Base-by-base conservation (phyloP, 2,888 invertebrate species). In the Zygogramma bicolorata region DNA sequence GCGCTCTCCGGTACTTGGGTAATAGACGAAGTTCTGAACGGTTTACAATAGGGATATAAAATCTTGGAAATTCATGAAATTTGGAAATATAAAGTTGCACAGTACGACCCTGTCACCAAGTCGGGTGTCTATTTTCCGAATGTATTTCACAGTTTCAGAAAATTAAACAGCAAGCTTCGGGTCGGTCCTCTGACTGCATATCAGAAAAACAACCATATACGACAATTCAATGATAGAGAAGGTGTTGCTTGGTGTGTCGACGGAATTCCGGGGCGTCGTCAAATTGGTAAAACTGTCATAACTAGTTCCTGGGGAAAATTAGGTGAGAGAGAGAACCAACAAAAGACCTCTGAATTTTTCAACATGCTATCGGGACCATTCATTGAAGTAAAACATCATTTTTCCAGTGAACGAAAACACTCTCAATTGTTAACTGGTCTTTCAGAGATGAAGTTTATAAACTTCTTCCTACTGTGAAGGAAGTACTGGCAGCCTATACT, bases 21-120 rank as follows among this genome's bases (percentile, higher is more conserved):
- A 27, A 77, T 80, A 2, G 79, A 79, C 10, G 85, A 85, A 72
- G 34, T 86, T 0, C 27, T 72, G 46, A 79, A 76, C 70, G 85
- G 84, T n/a, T 27, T 81, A 0, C 40, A 77, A 62, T 66, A 70
- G 29, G 84, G 83, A 0, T 86, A 85, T 38, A 61, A 70, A 42
- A 71, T 84, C n/a, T 4, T 80, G 1, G 68, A 82, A 53, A 79
- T 83, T 10, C 76, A 76, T 46, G 84, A 84, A 73, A 80, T 85
- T n/a, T 85, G 84, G 81, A 79, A 83, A 61, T 86, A 84, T 63
- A 49, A 81, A 31, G 67, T 78, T 20, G 75, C 77, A 0, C 69
- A 75, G 15, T 82, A 80, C 29, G 68, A 80, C 63, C 62, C n/a
- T n/a, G 65, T 10, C 6, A 74, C 68, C 15, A 67, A 71, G 5